Percentiles rank a stretch among this genome's conserved stretches.
These are phyloP conservation scores for Craniophora ligustri DNA, from an alignment of 2,888 invertebrate genomes.

Conservation along the genomic window DNA sequence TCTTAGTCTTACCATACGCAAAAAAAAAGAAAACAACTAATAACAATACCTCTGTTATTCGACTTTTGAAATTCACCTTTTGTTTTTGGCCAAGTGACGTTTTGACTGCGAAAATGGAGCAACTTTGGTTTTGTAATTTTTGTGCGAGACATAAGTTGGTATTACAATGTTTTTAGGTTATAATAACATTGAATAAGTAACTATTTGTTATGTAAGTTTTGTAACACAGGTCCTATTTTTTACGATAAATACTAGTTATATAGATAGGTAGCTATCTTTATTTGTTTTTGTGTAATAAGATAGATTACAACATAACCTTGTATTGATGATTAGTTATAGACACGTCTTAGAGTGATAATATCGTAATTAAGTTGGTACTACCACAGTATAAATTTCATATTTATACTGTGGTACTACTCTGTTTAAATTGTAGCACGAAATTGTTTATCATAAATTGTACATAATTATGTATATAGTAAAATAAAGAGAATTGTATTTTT, in stretches of 20 bases:
- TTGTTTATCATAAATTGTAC: slow-evolving; percentile 9
- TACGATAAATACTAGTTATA: slow-evolving; percentile 5
- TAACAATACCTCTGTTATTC: not conserved
- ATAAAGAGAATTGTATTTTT: no score
- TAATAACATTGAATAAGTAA: no score
- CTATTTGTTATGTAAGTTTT: not conserved
- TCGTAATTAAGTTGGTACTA: slow-evolving; percentile 26
- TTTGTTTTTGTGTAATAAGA: slow-evolving; percentile 39
- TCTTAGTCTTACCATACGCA: not conserved
- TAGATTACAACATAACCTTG: slow-evolving; percentile 33
- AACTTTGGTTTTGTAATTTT: slow-evolving; percentile 19
- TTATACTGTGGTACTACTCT: no score
- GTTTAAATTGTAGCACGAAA: slow-evolving; percentile 31
- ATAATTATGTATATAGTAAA: no score
- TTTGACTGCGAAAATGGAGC: slow-evolving; percentile 14
- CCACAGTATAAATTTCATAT: no score
- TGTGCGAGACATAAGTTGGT: not conserved
- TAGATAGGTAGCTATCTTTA: slow-evolving; percentile 31
- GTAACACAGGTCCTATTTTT: not conserved
- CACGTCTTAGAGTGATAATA: slow-evolving; percentile 38
- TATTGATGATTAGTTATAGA: slow-evolving; percentile 32
- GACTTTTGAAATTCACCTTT: not conserved
- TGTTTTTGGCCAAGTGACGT: not conserved
- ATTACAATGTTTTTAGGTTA: not conserved
- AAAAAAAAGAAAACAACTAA: slow-evolving; percentile 1